These are phyloP conservation scores for Samia ricini DNA, from an alignment of 1,140 invertebrate genomes.

Conservation along the genomic window DNA sequence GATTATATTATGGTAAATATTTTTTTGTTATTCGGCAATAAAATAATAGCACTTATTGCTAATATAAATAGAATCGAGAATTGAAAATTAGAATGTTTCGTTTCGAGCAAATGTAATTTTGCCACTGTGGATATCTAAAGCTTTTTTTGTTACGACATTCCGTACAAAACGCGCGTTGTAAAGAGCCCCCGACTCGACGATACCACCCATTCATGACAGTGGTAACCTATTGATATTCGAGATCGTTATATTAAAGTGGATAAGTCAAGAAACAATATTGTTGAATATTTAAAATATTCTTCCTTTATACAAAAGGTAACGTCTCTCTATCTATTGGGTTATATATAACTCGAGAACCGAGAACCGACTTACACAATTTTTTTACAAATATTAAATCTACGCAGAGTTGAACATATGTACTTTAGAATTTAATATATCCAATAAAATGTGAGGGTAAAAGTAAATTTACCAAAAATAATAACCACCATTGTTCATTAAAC, in stretches of 20 bases:
- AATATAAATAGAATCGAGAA: background rate
- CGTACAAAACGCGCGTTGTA: conserved; percentile 75
- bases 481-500: too few species aligned
- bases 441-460: too few species aligned
- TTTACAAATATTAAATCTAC: too few species aligned
- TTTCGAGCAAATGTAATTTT: conserved; percentile 37
- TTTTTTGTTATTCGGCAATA: conserved; percentile 37
- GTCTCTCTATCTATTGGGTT: too few species aligned
- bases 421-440: too few species aligned
- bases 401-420: too few species aligned
- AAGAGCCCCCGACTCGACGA: conserved; percentile 72
- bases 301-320: too few species aligned
- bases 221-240: conserved; percentile 74
- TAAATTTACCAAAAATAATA: too few species aligned
- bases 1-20: conserved; percentile 49
- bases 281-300: too few species aligned
- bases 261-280: conserved; percentile 9
- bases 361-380: too few species aligned
- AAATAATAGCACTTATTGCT: background rate
- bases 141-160: conserved; percentile 76
- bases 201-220: conserved; percentile 76
- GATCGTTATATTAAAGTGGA: conserved; percentile 46
- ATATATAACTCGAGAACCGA: too few species aligned
- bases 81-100: background rate
- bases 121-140: conserved; percentile 70